Percentiles rank a stretch among this genome's conserved stretches.
phyloP scores from a whole-genome alignment of 2,113 vertebrate genomes.

The Mesocricetus auratus region DNA sequence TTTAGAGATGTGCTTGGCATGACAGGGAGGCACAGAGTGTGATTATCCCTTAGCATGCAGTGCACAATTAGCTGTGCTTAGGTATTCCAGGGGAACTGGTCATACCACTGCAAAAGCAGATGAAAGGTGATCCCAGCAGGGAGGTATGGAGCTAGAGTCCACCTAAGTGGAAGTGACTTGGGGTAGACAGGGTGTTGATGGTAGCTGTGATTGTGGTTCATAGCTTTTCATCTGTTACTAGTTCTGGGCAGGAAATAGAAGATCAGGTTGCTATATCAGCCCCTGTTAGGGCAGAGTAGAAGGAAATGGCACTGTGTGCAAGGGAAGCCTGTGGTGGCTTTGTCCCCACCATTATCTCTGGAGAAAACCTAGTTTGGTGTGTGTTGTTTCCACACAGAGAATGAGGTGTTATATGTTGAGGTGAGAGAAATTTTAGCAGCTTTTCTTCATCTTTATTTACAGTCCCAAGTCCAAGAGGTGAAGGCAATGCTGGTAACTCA shows the following conservation, averaged over 20 bases:
- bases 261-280: neutral
- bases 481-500: neutral
- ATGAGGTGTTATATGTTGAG: neutral
- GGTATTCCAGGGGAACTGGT: conserved; percentile 53
- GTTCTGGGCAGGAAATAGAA: neutral
- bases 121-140: neutral
- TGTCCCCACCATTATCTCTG: neutral
- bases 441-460: neutral
- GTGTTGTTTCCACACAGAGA: neutral
- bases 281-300: neutral
- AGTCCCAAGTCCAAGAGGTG: neutral
- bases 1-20: neutral
- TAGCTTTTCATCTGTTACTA: neutral
- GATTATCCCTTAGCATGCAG: conserved; percentile 12
- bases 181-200: neutral
- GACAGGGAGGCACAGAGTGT: neutral
- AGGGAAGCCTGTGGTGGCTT: neutral
- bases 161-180: neutral
- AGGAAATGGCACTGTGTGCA: neutral
- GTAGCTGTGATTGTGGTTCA: neutral
- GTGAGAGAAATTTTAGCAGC: neutral
- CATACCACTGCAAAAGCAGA: conserved; percentile 44
- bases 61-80: conserved; percentile 5
- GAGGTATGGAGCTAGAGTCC: neutral
- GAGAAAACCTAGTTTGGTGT: neutral